phyloP scores from a whole-genome alignment of 2,113 vertebrate species.

The Chaetura pelagica region DNA sequence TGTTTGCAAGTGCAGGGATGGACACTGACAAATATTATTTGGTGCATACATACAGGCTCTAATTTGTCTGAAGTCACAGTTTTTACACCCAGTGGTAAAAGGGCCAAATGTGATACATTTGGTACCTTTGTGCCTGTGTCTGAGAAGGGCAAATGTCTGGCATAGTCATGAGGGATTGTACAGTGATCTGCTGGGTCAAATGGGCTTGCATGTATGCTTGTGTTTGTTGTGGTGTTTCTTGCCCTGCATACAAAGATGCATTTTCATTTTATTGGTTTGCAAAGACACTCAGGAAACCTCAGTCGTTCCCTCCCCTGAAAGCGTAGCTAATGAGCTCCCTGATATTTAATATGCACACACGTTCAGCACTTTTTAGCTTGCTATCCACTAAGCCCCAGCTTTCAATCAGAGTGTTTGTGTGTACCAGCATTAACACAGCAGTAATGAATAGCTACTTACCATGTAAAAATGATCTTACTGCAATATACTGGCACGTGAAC shows the following conservation, averaged over 20 bases:
- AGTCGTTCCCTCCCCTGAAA: not conserved
- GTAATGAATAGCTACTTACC: conserved; percentile 15
- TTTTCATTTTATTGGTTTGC: not conserved
- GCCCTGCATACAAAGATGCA: not conserved
- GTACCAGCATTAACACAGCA: not conserved
- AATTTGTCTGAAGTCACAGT: not conserved
- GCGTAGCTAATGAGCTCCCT: not conserved
- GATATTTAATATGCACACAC: not conserved
- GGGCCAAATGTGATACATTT: not conserved
- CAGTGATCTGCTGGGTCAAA: not conserved
- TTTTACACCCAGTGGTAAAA: not conserved
- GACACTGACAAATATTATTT: not conserved
- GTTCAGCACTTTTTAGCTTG: not conserved
- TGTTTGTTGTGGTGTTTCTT: not conserved
- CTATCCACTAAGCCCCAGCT: not conserved
- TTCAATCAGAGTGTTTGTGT: not conserved
- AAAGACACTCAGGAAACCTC: not conserved
- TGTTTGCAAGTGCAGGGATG: not conserved
- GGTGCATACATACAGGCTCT: not conserved
- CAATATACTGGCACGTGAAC: not conserved
- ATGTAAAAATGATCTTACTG: not conserved
- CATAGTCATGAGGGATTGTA: rapidly evolving
- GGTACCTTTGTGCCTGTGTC: rapidly evolving
- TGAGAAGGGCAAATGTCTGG: not conserved
- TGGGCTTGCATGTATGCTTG: not conserved